A percentile compares a stretch with the other conserved stretches of the same genome.
phyloP scores from a whole-genome alignment of 1,140 invertebrate species.

The Rhopalosiphum padi region DNA sequence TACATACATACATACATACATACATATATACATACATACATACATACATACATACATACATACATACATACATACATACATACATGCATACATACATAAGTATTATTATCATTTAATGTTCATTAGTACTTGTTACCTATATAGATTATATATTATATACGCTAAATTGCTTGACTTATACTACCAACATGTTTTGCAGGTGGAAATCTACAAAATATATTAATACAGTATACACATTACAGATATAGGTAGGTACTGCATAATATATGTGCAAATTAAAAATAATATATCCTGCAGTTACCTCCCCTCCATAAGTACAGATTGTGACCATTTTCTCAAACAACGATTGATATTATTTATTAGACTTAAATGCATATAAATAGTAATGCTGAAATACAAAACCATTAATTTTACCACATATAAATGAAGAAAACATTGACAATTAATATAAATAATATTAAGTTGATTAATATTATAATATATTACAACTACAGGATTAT shows the following conservation, averaged over 20 bases:
- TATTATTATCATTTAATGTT: no score
- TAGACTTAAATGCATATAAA: neutral
- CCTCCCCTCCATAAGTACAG: no score
- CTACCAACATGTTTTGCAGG: neutral
- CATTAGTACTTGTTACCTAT: no score
- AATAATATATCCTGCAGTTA: neutral
- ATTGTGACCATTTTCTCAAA: neutral
- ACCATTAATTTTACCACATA: neutral
- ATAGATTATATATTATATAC: neutral
- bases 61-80: no score
- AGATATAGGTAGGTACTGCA: neutral
- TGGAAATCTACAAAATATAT: no score
- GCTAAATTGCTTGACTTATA: neutral
- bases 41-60: no score
- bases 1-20: no score
- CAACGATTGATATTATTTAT: neutral
- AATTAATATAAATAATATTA: neutral
- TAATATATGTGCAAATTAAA: neutral
- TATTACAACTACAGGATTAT: neutral
- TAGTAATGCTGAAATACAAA: neutral
- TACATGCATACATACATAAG: no score
- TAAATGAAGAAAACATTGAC: neutral
- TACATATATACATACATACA: no score
- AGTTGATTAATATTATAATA: neutral
- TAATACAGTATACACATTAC: neutral